Percentiles rank a stretch among this genome's conserved stretches.
Conservation (phyloP, 2,888 invertebrate genomes). For the Malthinus flaveolus region DNA sequence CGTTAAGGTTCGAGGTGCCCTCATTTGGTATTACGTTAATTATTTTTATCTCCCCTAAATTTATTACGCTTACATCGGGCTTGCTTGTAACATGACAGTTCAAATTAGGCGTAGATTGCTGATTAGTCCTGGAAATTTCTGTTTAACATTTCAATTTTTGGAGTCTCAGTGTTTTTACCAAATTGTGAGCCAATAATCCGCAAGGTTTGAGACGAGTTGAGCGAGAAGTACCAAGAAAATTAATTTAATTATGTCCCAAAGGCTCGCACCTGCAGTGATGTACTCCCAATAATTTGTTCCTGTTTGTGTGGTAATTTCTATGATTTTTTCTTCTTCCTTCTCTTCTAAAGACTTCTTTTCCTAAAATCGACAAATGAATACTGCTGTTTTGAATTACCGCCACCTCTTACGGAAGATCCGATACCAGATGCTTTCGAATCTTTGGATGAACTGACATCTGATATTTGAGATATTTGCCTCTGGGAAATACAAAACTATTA, state of each 20-base stretch:
- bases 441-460: too few species aligned
- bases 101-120: constrained; percentile 5
- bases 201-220: constrained; percentile 30
- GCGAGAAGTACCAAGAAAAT: constrained; percentile 17
- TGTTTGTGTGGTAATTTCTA: constrained; percentile 26
- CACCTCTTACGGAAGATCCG: too few species aligned
- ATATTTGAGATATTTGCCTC: too few species aligned
- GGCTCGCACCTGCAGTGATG: constrained; percentile 31
- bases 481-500: too few species aligned
- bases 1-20: background rate
- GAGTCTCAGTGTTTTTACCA: constrained; percentile 25
- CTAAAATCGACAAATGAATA: too few species aligned
- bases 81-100: too few species aligned
- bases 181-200: constrained; percentile 34
- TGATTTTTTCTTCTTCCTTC: constrained; percentile 30
- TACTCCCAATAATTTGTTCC: constrained; percentile 28
- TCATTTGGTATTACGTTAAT: too few species aligned
- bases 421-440: too few species aligned
- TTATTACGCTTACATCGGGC: too few species aligned
- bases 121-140: constrained; percentile 10
- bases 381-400: background rate
- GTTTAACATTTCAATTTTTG: background rate
- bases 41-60: too few species aligned
- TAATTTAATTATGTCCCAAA: constrained; percentile 25
- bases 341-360: constrained; percentile 20